Base-by-base conservation (phyloP, 2,888 invertebrate genomes). In the Amphipoea lucens region DNA sequence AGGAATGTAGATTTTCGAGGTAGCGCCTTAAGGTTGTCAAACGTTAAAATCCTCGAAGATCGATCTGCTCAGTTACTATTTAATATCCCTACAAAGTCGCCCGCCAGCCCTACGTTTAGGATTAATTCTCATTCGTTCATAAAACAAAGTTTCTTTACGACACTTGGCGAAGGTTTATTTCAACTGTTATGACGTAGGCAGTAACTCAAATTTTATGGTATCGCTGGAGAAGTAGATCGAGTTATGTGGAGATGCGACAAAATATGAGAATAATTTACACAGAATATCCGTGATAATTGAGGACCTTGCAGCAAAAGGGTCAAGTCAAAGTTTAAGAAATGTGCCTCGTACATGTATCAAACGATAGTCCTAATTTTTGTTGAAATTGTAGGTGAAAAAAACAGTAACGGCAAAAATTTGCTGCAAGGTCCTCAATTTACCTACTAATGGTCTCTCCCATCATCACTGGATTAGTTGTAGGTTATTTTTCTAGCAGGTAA, bases 71-170 rank as follows among this genome's bases (percentile, higher is more conserved):
- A 69, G 17, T 54, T 81, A 57, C 11, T 20, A 57, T 78, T 63
- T 36, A 63, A 71, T 51, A 83, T 60, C 51, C 71, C 1, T 20
- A 63, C 29, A 48, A 45, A 65, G 51, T 45, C 51, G 20, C 48
- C 42, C n/a, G 75, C 20, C 79, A 87, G 66, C 87, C 85, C 85
- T 79, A 79, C 36, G 60, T 62, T 68, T 65, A 69, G 76, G 71
- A 78, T 79, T 86, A 65, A 83, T 81, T 88, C 78, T 67, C 60
- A 83, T 86, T 86, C 75, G 77, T 81, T 76, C 89, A 74, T 87
- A 87, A 80, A 89, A 76, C 83, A 80, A 87, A 89, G 79, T 82
- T 80, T 42, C 60, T 88, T 89, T 84, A 89, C 78, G 89, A 84
- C 84, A 74, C 77, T 86, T 78, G 57, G 65, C 51, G 57, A 74